Evolutionary conservation across 2,797 vertebrate genomes (phyloP).

Genomic region (Megaceryle alcyon): DNA sequence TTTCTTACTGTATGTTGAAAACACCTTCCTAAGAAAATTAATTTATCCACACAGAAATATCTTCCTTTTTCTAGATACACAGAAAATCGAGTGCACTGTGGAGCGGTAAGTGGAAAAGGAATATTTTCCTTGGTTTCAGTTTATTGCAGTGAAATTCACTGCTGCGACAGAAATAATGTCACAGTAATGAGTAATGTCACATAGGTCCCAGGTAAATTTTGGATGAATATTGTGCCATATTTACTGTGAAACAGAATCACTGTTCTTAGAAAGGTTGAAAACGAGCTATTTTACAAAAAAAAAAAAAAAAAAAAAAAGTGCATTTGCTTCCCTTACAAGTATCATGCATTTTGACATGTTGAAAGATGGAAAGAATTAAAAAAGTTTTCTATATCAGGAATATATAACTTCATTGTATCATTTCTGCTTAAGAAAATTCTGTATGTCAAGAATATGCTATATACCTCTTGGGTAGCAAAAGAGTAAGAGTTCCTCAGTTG

Average conservation of each 20-base stretch:
- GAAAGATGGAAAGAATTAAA: not conserved
- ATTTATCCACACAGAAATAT: constrained; percentile 5
- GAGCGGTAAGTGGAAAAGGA: not conserved
- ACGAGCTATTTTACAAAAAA: not conserved
- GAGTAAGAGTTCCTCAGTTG: not conserved
- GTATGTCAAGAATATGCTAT: not conserved
- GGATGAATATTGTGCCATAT: not conserved
- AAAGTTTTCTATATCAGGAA: not conserved
- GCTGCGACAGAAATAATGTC: not conserved
- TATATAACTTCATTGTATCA: not conserved
- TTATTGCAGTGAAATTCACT: constrained; percentile 24
- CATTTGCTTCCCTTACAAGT: not conserved
- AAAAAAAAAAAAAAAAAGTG: not conserved
- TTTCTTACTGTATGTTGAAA: not conserved
- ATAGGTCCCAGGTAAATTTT: not conserved
- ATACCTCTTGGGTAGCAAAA: not conserved
- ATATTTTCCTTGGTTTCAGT: not conserved
- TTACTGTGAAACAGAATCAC: not conserved
- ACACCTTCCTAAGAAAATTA: not conserved
- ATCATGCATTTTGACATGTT: not conserved
- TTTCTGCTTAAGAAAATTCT: not conserved
- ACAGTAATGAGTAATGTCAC: constrained; percentile 3
- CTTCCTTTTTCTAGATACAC: not conserved
- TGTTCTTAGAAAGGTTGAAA: constrained; percentile 9
- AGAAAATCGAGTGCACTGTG: not conserved